These are phyloP conservation scores for Sinella curviseta DNA, from an alignment of 1,140 invertebrate species.

Conservation along the genomic window DNA sequence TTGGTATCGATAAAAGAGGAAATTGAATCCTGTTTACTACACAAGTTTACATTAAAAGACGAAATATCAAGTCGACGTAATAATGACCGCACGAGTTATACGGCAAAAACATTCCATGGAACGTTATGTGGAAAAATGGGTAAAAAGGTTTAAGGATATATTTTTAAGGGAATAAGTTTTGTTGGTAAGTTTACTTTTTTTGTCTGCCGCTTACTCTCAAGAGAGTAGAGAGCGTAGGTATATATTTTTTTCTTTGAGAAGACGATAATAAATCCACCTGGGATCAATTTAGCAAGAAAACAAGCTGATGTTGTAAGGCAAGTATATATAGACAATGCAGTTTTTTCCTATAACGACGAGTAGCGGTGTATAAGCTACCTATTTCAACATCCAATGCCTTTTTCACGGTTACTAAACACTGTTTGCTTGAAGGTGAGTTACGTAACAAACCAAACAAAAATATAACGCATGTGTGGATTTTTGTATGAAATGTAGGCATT, in stretches of 20 bases:
- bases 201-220: not conserved
- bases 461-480: not conserved
- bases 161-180: not conserved
- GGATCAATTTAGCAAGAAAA: constrained; percentile 18
- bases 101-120: not conserved
- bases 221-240: not conserved
- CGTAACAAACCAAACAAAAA: no score
- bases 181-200: not conserved
- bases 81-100: not conserved
- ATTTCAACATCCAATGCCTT: no score
- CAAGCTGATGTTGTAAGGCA: no score
- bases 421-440: no score
- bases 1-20: no score
- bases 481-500: no score
- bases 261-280: not conserved
- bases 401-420: no score
- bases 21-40: no score
- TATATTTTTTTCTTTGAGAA: not conserved
- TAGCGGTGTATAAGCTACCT: not conserved
- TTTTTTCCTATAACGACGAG: not conserved
- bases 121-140: no score
- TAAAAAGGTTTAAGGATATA: no score
- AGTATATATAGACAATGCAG: not conserved
- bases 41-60: no score
- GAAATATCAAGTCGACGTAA: not conserved